Evolutionary conservation across 2,797 vertebrate genomes (phyloP), one percentile per base, ranked within the genome.

Genomic region (Danio jaintianensis): DNA sequence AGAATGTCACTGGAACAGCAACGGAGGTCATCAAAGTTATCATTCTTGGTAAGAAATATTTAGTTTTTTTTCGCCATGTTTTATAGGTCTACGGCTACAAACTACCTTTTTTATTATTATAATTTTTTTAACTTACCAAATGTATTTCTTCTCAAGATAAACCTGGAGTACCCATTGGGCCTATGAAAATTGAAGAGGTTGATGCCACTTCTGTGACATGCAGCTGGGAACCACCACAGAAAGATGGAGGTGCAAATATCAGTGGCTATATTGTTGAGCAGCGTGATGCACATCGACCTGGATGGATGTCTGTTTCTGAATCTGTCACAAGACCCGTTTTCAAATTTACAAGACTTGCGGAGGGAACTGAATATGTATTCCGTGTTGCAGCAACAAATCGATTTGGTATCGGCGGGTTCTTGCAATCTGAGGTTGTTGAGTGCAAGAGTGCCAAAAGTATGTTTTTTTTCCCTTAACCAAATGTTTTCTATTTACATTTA

Each of bases 351-450:
- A 95, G 96, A 89, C 95, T 99, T 55, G 91, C 82, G 0, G 98
- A 99, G 92, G 96, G 95, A 90, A 96, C 95, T 0, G 98, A 99
- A 89, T 99, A 99, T 0, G 97, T 98, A 84, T 99, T 99, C 96
- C 97, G 97, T 4, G 97, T 96, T 40, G 98, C 98, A 76, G 98
- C 97, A 84, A 97, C 98, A 85, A 99, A 99, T 86, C 97, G 98
- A 85, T 99, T 99, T n/a, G 98, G 98, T 29, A 91, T 98, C 0
- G 97, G 98, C 43, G 89, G 95, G 71, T 99, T 98, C 91, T 90
- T 99, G 86, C 97, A 99, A 83, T 99, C 98, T 45, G 96, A 98
- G 79, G 95, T 99, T 89, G 95, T 98, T 88, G 97, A 98, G 88
- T 97, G 96, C 95, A 98, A 95, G 89, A 99, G 98, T 82, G 88